Conservation (phyloP, 2,888 invertebrate species). For the Ectemnius cavifrons region DNA sequence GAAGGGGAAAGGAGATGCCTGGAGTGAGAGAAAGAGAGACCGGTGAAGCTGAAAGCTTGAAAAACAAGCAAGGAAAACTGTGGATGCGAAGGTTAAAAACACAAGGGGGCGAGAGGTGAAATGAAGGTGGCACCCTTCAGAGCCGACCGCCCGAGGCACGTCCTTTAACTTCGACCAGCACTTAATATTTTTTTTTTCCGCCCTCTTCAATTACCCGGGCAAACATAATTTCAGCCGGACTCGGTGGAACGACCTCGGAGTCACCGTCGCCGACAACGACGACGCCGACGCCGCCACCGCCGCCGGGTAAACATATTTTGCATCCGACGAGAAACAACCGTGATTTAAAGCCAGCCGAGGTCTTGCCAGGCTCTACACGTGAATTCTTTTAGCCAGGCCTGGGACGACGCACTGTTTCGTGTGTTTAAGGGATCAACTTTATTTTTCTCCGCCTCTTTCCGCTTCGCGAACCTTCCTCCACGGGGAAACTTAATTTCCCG, state of each 20-base stretch:
- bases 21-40: not conserved
- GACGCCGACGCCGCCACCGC: not conserved
- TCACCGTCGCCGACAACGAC: no score
- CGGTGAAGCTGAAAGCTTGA: not conserved
- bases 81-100: not conserved
- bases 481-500: no score
- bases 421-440: no score
- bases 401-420: no score
- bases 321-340: not conserved
- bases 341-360: not conserved
- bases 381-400: no score
- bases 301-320: conserved; percentile 3
- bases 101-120: not conserved
- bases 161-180: not conserved
- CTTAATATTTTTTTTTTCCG: not conserved
- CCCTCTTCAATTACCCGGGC: conserved; percentile 40
- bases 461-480: no score
- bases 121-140: not conserved
- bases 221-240: conserved; percentile 21
- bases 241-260: conserved; percentile 1
- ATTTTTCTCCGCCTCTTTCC: no score
- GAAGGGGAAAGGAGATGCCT: not conserved
- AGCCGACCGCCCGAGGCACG: not conserved
- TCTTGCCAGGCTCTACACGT: no score
- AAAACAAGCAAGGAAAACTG: not conserved